Evolutionary conservation across 2,797 vertebrate genomes (phyloP).

Genomic region (Todus mexicanus): DNA sequence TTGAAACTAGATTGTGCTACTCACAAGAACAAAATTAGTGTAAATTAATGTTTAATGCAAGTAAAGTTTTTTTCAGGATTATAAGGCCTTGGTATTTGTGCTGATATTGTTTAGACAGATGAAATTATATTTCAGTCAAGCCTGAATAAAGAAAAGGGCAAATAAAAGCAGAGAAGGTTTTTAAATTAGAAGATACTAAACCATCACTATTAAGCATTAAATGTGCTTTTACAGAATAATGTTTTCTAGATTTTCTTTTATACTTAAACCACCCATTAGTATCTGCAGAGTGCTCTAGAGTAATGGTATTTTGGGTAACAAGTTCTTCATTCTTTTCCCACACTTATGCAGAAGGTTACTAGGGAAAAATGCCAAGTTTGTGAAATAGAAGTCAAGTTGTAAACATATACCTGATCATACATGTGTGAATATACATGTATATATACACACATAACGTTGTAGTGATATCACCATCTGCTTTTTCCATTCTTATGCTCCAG

Average conservation of each 20-base stretch:
- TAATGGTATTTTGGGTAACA: background rate
- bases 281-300: background rate
- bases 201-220: background rate
- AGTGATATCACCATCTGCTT: background rate
- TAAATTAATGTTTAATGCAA: background rate
- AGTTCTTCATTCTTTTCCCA: background rate
- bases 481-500: background rate
- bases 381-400: background rate
- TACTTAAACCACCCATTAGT: background rate
- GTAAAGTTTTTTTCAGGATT: background rate
- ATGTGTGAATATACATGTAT: background rate
- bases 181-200: background rate
- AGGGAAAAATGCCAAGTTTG: background rate
- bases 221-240: background rate
- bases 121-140: background rate
- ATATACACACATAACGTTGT: fast-evolving
- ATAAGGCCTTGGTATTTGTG: background rate
- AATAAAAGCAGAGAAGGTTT: background rate
- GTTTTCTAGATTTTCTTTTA: background rate
- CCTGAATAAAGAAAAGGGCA: background rate
- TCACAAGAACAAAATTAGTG: background rate
- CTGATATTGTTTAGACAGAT: background rate
- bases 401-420: background rate
- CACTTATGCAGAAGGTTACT: background rate
- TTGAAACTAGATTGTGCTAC: background rate